Conservation (phyloP, 30 jellyfish, hydroid and myxozoan genomes). For the Aurelia aurita complex sp. Pacific region DNA sequence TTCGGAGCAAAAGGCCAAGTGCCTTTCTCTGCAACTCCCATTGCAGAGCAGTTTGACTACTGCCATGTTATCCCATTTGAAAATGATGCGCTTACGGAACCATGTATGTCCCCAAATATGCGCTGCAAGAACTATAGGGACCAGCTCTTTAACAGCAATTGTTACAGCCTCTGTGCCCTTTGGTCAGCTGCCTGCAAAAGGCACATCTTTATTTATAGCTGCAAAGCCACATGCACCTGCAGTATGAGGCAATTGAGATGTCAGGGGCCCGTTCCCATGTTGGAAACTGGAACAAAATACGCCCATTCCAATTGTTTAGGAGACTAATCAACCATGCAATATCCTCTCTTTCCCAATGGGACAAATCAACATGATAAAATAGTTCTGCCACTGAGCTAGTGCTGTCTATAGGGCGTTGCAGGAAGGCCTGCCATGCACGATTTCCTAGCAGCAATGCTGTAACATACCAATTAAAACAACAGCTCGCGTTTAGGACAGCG, state of each 20-base stretch:
- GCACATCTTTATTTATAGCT: background rate
- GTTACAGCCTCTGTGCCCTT: background rate
- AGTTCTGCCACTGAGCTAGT: background rate
- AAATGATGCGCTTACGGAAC: background rate
- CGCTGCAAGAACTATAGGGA: constrained; percentile 18
- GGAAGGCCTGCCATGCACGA: too few species aligned
- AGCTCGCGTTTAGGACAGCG: too few species aligned
- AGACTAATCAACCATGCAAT: constrained; percentile 14
- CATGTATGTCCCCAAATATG: constrained; percentile 27
- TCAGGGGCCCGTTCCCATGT: background rate
- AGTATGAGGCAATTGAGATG: constrained; percentile 9
- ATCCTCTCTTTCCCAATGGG: constrained; percentile 10
- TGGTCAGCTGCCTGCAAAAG: constrained; percentile 21
- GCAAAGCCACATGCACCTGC: constrained; percentile 15
- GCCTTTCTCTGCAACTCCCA: background rate
- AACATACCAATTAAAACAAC: too few species aligned
- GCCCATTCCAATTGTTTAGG: constrained; percentile 15
- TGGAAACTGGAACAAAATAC: background rate
- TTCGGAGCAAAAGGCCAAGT: background rate
- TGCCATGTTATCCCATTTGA: constrained; percentile 6
- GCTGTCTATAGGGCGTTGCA: background rate
- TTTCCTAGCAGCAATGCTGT: too few species aligned
- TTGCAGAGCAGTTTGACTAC: background rate
- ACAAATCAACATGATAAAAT: background rate
- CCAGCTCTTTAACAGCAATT: constrained; percentile 24